Conservation (phyloP, 2,888 invertebrate species). For the Philaethria dido region DNA sequence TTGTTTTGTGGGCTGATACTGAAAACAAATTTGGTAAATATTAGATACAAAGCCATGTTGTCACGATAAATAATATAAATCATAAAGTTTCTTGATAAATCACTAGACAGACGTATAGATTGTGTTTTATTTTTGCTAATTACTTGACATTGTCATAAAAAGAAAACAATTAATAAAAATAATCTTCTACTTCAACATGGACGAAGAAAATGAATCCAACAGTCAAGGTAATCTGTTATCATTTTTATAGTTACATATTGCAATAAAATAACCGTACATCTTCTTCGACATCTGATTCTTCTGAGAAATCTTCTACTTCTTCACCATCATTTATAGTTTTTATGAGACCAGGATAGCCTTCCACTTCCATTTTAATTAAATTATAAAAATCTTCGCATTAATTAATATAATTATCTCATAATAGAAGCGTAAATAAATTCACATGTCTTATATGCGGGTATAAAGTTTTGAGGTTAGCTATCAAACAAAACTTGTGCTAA, state of each 20-base stretch:
- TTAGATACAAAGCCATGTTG: background rate
- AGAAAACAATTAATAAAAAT: constrained; percentile 6
- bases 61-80: background rate
- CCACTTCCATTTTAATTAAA: constrained; percentile 51
- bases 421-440: constrained; percentile 25
- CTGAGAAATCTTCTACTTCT: constrained; percentile 91
- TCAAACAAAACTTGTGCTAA: constrained; percentile 9
- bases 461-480: background rate
- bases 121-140: constrained; percentile 1
- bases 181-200: constrained; percentile 7
- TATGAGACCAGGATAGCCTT: constrained; percentile 85
- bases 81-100: background rate
- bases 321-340: constrained; percentile 93
- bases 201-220: constrained; percentile 12
- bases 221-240: constrained; percentile 10
- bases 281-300: constrained; percentile 91
- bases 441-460: background rate
- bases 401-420: background rate
- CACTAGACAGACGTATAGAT: background rate
- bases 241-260: constrained; percentile 5
- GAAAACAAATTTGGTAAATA: constrained; percentile 48
- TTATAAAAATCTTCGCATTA: constrained; percentile 18
- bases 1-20: constrained; percentile 93
- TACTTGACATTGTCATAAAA: constrained; percentile 27
- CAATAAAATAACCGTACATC: constrained; percentile 81